These are phyloP conservation scores for Steromphala cineraria DNA, from an alignment of 2,888 invertebrate genomes.

Conservation along the genomic window DNA sequence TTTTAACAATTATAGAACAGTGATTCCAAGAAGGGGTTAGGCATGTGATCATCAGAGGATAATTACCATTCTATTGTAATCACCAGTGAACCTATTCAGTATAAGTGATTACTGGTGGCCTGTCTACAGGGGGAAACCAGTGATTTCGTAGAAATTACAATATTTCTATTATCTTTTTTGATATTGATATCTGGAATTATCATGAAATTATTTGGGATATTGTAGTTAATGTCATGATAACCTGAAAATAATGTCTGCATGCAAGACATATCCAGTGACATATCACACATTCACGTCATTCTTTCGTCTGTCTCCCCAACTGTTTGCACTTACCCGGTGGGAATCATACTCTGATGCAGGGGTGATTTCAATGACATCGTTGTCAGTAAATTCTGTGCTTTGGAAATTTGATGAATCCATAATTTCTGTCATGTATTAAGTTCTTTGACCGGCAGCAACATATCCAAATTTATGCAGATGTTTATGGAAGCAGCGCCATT, in stretches of 20 bases:
- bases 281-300: background rate
- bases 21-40: too few relatives aligned
- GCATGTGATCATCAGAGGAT: too few relatives aligned
- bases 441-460: background rate
- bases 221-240: background rate
- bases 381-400: slow-evolving; percentile 33
- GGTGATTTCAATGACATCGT: slow-evolving; percentile 65
- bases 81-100: too few relatives aligned
- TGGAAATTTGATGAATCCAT: background rate
- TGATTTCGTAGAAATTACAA: too few relatives aligned
- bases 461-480: slow-evolving; percentile 10
- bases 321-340: slow-evolving; percentile 51
- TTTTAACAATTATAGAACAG: too few relatives aligned
- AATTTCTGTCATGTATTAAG: background rate
- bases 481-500: slow-evolving; percentile 10
- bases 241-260: background rate
- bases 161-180: too few relatives aligned
- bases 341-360: slow-evolving; percentile 64
- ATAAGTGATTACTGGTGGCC: too few relatives aligned
- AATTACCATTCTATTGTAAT: too few relatives aligned
- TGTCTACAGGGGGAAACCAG: too few relatives aligned
- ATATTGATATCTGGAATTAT: too few relatives aligned
- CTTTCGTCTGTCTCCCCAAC: background rate
- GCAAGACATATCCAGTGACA: background rate
- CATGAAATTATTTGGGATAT: too few relatives aligned